Evolutionary conservation across 2,797 vertebrate species (phyloP).

Genomic region (Erethizon dorsatum): DNA sequence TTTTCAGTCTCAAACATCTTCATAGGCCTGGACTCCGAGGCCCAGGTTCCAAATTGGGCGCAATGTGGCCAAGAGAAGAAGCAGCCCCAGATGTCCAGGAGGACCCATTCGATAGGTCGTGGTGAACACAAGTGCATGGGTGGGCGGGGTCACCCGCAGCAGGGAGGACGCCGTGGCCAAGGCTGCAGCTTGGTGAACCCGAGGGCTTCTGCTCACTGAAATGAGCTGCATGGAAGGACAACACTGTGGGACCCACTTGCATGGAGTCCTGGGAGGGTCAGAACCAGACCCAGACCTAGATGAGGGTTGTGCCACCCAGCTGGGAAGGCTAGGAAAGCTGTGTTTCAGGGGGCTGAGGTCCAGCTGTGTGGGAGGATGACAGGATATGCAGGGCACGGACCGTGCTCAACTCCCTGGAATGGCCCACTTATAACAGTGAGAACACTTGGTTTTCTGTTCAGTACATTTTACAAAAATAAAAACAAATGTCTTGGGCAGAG

Average conservation of each 20-base stretch:
- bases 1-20: background rate
- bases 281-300: background rate
- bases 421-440: fast-evolving
- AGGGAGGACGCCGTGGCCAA: background rate
- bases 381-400: background rate
- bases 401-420: fast-evolving
- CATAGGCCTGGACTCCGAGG: background rate
- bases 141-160: too few relatives aligned
- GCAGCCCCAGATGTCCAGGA: background rate
- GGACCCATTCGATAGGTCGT: background rate
- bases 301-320: background rate
- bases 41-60: background rate
- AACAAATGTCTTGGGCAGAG: background rate
- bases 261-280: background rate
- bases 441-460: background rate
- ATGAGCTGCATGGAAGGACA: too few relatives aligned
- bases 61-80: background rate
- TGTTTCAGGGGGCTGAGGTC: background rate
- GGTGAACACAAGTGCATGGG: background rate
- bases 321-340: background rate
- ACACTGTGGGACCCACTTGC: background rate
- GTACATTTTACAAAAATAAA: background rate
- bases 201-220: background rate
- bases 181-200: background rate
- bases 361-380: too few relatives aligned